phyloP scores from a whole-genome alignment of 2,888 invertebrate species.

The Alsophila aescularia region DNA sequence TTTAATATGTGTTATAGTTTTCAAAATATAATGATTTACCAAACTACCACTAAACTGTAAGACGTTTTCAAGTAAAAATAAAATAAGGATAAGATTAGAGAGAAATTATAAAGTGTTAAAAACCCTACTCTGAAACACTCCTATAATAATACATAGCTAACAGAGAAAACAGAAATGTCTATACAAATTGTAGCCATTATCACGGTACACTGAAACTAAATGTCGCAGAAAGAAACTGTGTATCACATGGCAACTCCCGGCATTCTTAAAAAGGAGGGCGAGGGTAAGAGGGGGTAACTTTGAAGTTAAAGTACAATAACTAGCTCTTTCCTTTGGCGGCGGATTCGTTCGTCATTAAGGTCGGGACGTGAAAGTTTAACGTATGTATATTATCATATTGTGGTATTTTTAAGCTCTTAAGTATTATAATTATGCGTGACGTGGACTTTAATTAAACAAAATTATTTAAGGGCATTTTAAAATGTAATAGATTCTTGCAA shows the following conservation, averaged over 20 bases:
- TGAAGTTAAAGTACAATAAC: constrained; percentile 13
- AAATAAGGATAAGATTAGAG: too few species aligned
- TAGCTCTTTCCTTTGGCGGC: background rate
- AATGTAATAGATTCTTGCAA: too few species aligned
- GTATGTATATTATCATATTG: too few species aligned
- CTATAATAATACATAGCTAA: background rate
- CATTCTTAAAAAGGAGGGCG: constrained; percentile 15
- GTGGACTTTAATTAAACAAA: too few species aligned
- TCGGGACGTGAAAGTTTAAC: background rate
- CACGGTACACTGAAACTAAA: constrained; percentile 25
- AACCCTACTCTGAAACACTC: background rate
- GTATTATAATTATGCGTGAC: too few species aligned
- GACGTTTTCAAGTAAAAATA: too few species aligned
- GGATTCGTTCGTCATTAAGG: constrained; percentile 1
- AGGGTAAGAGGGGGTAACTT: background rate
- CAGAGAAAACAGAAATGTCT: constrained; percentile 14
- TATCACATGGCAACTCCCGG: constrained; percentile 17
- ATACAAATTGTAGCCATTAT: constrained; percentile 28
- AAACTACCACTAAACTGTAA: too few species aligned
- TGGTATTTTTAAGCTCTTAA: too few species aligned
- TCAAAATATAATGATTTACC: too few species aligned
- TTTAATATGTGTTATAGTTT: too few species aligned
- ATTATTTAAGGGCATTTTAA: too few species aligned
- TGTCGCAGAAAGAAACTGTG: constrained; percentile 25
- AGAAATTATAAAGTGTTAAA: background rate